A percentile compares a stretch with the other conserved stretches of the same genome.
phyloP scores from a whole-genome alignment of 2,797 vertebrate species.

The Sitta carolinensis region DNA sequence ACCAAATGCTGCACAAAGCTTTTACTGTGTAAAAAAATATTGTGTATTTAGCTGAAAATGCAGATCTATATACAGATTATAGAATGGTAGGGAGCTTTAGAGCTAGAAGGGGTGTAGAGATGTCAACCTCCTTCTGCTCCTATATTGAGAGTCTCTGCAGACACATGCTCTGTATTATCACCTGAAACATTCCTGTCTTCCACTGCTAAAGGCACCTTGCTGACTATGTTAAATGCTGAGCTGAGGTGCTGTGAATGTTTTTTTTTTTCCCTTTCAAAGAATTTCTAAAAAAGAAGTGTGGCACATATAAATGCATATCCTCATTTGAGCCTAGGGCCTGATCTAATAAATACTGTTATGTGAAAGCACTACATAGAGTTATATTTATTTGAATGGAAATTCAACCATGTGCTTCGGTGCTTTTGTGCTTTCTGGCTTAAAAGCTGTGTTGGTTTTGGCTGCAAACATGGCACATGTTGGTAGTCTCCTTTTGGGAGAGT shows the following conservation, averaged over 20 bases:
- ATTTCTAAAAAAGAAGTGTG: accelerated
- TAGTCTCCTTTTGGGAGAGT: not conserved
- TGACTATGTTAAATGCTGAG: not conserved
- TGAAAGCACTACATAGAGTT: not conserved
- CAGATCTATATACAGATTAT: not conserved
- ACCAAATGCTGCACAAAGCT: not conserved
- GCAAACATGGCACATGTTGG: not conserved
- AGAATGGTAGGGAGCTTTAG: not conserved
- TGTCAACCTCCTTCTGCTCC: not conserved
- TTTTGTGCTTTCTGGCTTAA: not conserved
- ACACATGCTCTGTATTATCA: not conserved
- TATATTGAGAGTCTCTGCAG: not conserved
- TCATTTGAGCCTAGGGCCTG: not conserved
- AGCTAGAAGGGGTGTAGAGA: not conserved
- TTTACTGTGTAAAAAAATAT: not conserved
- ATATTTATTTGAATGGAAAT: not conserved
- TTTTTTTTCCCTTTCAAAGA: not conserved
- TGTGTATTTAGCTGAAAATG: not conserved
- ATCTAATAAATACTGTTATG: not conserved
- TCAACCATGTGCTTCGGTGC: not conserved
- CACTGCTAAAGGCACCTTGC: not conserved
- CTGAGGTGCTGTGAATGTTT: not conserved
- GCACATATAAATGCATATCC: not conserved
- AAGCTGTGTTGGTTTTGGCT: not conserved
- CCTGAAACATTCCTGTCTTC: not conserved